Evolutionary conservation across 2,888 invertebrate species (phyloP).

Genomic region (Apodemia duryi): DNA sequence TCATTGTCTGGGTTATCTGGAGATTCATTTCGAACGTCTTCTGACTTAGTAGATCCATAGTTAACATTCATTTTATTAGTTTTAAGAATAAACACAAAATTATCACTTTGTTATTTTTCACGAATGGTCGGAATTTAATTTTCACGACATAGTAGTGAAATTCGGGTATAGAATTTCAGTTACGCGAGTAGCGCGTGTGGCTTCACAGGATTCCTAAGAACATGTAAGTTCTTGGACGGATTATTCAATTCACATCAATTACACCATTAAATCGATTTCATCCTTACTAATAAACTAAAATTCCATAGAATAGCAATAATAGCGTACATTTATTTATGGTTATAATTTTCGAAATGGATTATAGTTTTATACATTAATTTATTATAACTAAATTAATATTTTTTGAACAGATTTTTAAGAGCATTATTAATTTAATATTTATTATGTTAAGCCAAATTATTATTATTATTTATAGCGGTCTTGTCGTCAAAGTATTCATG

Average conservation of each 20-base stretch:
- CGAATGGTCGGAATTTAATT: neutral
- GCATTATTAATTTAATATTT: too few relatives aligned
- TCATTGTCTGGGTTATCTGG: constrained; percentile 43
- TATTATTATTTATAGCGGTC: neutral
- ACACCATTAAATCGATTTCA: neutral
- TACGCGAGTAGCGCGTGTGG: constrained; percentile 48
- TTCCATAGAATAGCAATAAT: neutral
- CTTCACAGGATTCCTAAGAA: constrained; percentile 50
- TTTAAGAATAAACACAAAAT: neutral
- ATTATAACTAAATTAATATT: too few relatives aligned
- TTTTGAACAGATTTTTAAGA: too few relatives aligned
- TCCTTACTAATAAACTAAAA: neutral
- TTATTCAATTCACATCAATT: constrained; percentile 3
- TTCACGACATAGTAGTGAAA: constrained; percentile 24
- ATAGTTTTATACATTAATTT: neutral
- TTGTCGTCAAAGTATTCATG: neutral
- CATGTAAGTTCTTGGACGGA: constrained; percentile 46
- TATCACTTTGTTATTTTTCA: neutral
- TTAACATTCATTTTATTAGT: constrained; percentile 19
- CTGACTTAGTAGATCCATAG: constrained; percentile 60
- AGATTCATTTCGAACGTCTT: constrained; percentile 45
- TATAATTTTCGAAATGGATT: neutral
- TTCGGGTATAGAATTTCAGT: constrained; percentile 26
- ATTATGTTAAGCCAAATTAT: too few relatives aligned
- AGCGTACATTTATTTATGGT: neutral